Percentiles rank a stretch among this genome's conserved stretches.
phyloP scores from a whole-genome alignment of 2,888 invertebrate species.

The Liodrosophila aerea region DNA sequence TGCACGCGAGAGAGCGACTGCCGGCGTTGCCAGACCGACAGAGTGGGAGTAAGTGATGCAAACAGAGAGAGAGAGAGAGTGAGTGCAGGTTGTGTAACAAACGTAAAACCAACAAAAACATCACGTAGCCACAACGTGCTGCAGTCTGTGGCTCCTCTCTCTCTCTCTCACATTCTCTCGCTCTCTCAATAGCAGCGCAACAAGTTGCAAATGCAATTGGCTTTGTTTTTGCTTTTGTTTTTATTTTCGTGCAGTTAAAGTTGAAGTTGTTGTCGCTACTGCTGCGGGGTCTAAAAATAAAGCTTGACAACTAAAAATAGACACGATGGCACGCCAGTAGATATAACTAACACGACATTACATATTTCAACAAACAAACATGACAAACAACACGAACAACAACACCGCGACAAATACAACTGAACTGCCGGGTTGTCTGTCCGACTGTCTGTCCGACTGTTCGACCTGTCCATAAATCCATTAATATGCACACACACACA shows the following conservation, averaged over 20 bases:
- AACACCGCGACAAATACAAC: constrained; percentile 31
- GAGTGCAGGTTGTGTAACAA: constrained; percentile 65
- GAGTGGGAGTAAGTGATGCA: constrained; percentile 14
- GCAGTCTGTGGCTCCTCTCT: constrained; percentile 15
- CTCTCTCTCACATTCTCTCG: constrained; percentile 15
- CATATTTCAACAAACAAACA: constrained; percentile 66
- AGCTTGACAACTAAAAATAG: constrained; percentile 67
- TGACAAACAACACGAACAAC: constrained; percentile 39
- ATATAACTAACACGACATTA: constrained; percentile 71
- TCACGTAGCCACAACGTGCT: constrained; percentile 70
- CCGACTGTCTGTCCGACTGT: constrained; percentile 36
- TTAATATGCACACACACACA: constrained; percentile 30
- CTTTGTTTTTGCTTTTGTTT: constrained; percentile 32
- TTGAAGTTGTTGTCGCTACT: constrained; percentile 47
- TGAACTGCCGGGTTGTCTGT: constrained; percentile 48
- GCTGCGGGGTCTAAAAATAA: constrained; percentile 61
- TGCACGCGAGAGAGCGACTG: constrained; percentile 17
- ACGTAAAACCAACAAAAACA: constrained; percentile 56
- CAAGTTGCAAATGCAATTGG: constrained; percentile 62
- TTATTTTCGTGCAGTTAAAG: constrained; percentile 56
- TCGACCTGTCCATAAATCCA: constrained; percentile 26
- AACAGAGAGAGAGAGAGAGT: constrained; percentile 5
- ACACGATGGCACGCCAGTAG: constrained; percentile 60
- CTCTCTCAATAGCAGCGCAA: constrained; percentile 42
- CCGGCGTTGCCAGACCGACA: constrained; percentile 12